Conservation (phyloP, 2,113 vertebrate species). For the Amphilophus citrinellus region DNA sequence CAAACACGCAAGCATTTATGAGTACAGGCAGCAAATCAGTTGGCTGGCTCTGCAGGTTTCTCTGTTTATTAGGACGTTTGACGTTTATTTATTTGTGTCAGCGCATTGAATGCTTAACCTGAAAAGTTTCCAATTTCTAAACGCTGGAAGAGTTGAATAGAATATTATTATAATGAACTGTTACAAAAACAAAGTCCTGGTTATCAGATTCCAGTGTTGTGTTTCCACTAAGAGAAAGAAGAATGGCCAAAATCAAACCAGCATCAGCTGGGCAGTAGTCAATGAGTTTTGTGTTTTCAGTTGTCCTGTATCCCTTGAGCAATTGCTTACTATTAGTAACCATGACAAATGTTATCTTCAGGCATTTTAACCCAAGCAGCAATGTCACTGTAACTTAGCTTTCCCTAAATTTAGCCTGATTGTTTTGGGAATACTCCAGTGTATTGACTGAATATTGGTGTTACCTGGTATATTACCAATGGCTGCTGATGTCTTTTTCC, state of each 20-base stretch:
- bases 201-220: background rate
- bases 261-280: background rate
- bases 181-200: background rate
- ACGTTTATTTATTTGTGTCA: background rate
- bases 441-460: background rate
- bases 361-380: background rate
- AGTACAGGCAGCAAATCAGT: too few relatives aligned
- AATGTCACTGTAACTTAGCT: background rate
- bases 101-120: background rate
- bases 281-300: background rate
- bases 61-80: background rate
- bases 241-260: background rate
- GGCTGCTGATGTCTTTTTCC: background rate
- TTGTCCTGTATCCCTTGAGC: too few relatives aligned
- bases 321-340: background rate
- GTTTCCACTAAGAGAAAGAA: background rate
- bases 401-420: conserved; percentile 2
- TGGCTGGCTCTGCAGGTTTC: background rate
- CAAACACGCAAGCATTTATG: too few relatives aligned
- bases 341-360: background rate
- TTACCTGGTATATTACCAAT: background rate
- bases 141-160: background rate
- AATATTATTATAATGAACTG: background rate
- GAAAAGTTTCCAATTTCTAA: background rate
- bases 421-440: background rate